Conservation (phyloP, 1,140 invertebrate genomes). For the Penaeus japonicus region DNA sequence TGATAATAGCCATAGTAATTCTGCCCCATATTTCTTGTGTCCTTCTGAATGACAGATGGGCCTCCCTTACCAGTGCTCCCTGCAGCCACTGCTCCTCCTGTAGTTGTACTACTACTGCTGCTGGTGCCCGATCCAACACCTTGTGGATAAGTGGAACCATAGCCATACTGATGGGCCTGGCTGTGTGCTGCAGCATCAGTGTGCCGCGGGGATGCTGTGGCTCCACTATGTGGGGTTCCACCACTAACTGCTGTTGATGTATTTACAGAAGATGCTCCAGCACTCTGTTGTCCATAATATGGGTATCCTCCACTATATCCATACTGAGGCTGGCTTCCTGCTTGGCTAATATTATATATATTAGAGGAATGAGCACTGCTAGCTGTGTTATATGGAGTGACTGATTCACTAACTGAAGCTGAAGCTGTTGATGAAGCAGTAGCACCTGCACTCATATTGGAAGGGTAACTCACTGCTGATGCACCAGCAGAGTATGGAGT, state of each 20-base stretch:
- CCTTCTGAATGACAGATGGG: not conserved
- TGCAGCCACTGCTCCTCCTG: not conserved
- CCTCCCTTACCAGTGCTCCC: not conserved
- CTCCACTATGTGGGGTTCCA: not conserved
- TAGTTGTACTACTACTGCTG: not conserved
- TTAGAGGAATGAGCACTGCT: not conserved
- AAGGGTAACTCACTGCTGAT: not conserved
- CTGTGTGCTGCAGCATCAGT: too few relatives aligned
- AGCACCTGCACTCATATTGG: not conserved
- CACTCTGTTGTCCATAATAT: conserved; percentile 27
- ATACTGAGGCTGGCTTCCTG: conserved; percentile 16
- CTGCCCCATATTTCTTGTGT: not conserved
- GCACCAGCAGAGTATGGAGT: conserved; percentile 22
- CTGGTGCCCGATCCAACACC: too few relatives aligned
- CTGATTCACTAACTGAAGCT: not conserved
- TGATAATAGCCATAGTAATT: conserved; percentile 39
- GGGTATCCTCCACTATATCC: conserved; percentile 8
- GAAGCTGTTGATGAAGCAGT: not conserved
- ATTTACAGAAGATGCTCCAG: not conserved
- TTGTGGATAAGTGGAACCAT: not conserved
- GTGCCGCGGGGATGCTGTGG: not conserved
- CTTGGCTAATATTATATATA: not conserved
- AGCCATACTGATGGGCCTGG: not conserved
- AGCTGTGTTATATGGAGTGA: not conserved
- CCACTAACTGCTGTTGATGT: not conserved